Conservation (phyloP, 2,113 vertebrate species). For the Polypterus senegalus region DNA sequence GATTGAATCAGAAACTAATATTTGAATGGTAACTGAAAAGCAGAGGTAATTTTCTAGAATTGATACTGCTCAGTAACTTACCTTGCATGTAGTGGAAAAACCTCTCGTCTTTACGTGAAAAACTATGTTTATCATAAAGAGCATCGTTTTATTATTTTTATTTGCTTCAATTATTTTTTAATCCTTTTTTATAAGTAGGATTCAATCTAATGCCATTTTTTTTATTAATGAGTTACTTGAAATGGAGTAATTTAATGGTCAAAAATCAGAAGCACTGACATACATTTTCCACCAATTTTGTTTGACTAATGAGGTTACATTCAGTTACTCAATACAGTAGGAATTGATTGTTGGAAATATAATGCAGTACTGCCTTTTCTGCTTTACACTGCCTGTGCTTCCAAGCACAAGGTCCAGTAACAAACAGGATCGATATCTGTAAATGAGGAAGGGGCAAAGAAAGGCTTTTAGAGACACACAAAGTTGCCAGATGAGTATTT, state of each 20-base stretch:
- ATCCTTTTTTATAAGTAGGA: too few relatives aligned
- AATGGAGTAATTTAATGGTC: conserved; percentile 35
- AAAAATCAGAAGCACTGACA: conserved; percentile 28
- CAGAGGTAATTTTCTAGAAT: too few relatives aligned
- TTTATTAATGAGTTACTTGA: conserved; percentile 34
- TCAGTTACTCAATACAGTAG: conserved; percentile 52
- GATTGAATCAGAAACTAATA: conserved; percentile 41
- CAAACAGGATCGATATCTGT: conserved; percentile 27
- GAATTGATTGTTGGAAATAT: conserved; percentile 39
- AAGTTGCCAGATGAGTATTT: too few relatives aligned
- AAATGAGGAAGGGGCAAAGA: background rate
- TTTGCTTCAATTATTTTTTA: too few relatives aligned
- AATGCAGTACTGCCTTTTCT: conserved; percentile 23
- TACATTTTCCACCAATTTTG: conserved; percentile 36
- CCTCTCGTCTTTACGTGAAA: too few relatives aligned
- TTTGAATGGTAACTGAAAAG: too few relatives aligned
- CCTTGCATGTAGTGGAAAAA: too few relatives aligned
- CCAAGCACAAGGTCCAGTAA: conserved; percentile 24
- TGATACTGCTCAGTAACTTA: too few relatives aligned
- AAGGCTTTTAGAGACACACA: too few relatives aligned
- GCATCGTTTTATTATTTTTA: too few relatives aligned
- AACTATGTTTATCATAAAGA: too few relatives aligned
- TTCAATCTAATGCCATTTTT: conserved; percentile 28
- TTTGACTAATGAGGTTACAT: conserved; percentile 45
- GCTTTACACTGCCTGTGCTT: conserved; percentile 21